Evolutionary conservation across 23 tunicate genomes (phyloP).

Genomic region (Aplidium turbinatum): DNA sequence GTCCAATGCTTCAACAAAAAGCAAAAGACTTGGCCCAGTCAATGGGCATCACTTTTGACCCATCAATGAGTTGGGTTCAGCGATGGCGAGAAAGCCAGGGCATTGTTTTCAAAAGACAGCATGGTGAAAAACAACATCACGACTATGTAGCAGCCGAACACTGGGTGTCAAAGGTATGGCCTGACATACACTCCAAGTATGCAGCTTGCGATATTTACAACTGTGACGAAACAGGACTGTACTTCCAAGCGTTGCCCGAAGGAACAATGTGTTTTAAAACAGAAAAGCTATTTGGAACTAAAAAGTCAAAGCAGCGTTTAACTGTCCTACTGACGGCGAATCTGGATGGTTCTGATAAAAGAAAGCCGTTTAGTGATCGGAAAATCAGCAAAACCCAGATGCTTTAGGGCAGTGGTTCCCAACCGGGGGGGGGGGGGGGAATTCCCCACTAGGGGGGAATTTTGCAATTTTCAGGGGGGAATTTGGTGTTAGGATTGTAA

Average conservation of each 20-base stretch:
- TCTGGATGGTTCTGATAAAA: slow-evolving; percentile 40
- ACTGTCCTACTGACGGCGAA: slow-evolving; percentile 14
- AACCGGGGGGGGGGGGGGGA: too few relatives aligned
- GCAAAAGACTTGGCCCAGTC: slow-evolving; percentile 19
- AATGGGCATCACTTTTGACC: slow-evolving; percentile 18
- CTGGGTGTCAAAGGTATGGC: slow-evolving; percentile 33
- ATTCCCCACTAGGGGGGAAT: too few relatives aligned
- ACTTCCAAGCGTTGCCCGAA: slow-evolving; percentile 24
- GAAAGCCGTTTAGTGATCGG: slow-evolving; percentile 22
- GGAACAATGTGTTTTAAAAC: slow-evolving; percentile 34
- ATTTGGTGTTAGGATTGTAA: too few relatives aligned
- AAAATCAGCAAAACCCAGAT: slow-evolving; percentile 31
- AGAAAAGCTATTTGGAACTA: slow-evolving; percentile 24
- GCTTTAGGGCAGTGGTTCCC: slow-evolving; percentile 28
- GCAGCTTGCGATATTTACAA: slow-evolving; percentile 5
- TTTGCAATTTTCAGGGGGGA: too few relatives aligned
- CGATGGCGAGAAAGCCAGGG: slow-evolving; percentile 18
- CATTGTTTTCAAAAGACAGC: slow-evolving; percentile 38
- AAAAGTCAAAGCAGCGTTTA: slow-evolving; percentile 36
- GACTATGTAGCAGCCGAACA: slow-evolving; percentile 38
- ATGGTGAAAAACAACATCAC: slow-evolving; percentile 41
- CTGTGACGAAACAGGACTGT: slow-evolving; percentile 21
- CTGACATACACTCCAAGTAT: slow-evolving; percentile 17
- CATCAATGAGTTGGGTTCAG: slow-evolving; percentile 19
- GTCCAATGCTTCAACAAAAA: slow-evolving; percentile 42